Evolutionary conservation across 1,140 invertebrate species (phyloP).

Genomic region (Bilobella aurantiaca): DNA sequence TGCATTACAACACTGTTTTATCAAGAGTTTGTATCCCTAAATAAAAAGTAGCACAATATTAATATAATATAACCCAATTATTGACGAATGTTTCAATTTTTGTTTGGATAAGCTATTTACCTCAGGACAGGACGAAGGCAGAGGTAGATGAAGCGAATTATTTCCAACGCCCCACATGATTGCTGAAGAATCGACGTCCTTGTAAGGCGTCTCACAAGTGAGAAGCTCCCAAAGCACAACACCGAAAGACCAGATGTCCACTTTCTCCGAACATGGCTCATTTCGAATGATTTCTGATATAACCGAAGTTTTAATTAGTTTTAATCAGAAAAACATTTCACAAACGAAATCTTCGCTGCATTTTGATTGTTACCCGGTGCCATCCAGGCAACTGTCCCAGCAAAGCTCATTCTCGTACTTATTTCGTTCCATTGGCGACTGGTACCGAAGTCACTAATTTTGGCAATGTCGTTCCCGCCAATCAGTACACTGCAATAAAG

Average conservation of each 20-base stretch:
- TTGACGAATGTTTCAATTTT: no score
- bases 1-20: conserved; percentile 84
- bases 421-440: conserved; percentile 89
- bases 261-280: conserved; percentile 91
- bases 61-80: no score
- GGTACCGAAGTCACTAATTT: conserved; percentile 97
- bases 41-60: conserved; percentile 37
- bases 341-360: no score
- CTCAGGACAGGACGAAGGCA: conserved; percentile 80
- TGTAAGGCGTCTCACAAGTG: conserved; percentile 91
- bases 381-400: conserved; percentile 97
- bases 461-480: conserved; percentile 75
- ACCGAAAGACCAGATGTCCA: conserved; percentile 95
- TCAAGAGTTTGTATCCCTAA: conserved; percentile 61
- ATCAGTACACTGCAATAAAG: conserved; percentile 72
- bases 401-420: conserved; percentile 94
- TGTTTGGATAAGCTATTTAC: conserved; percentile 12
- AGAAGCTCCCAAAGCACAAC: conserved; percentile 95
- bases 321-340: no score
- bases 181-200: conserved; percentile 88
- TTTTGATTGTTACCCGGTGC: conserved; percentile 66
- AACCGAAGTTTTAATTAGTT: background rate
- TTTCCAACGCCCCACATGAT: conserved; percentile 97
- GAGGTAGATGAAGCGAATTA: conserved; percentile 76
- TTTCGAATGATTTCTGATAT: conserved; percentile 79